phyloP scores from a whole-genome alignment of 2,797 vertebrate genomes.

The Enteromius afrohamiltoni region DNA sequence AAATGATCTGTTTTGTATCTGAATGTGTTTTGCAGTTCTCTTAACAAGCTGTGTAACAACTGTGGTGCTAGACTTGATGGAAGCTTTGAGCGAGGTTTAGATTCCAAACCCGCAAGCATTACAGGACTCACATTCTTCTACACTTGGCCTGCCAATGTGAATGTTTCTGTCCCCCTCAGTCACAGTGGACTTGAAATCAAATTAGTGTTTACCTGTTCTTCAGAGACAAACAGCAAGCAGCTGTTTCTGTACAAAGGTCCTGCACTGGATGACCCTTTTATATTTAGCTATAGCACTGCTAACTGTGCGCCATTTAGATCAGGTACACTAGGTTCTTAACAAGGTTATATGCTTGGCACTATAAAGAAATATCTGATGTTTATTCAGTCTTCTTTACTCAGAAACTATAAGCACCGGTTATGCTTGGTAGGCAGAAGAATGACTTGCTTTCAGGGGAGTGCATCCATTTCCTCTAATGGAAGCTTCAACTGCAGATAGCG shows the following conservation, averaged over 20 bases:
- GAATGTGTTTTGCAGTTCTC: conserved; percentile 27
- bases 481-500: conserved; percentile 28
- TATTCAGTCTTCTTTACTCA: neutral
- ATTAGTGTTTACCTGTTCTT: conserved; percentile 58
- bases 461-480: conserved; percentile 28
- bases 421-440: neutral
- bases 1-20: neutral
- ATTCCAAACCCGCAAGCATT: conserved; percentile 28
- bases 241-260: conserved; percentile 58
- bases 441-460: conserved; percentile 11
- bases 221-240: conserved; percentile 55
- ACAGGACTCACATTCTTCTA: conserved; percentile 42
- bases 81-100: conserved; percentile 8
- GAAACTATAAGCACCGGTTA: neutral
- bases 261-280: conserved; percentile 57
- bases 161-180: conserved; percentile 24
- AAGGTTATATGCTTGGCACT: conserved; percentile 48
- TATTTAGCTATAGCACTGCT: conserved; percentile 55
- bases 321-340: conserved; percentile 46
- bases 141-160: conserved; percentile 22
- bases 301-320: conserved; percentile 38
- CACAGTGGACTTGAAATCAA: conserved; percentile 59
- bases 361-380: conserved; percentile 19
- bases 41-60: conserved; percentile 28
- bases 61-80: conserved; percentile 1